phyloP scores from a whole-genome alignment of 2,888 invertebrate genomes.

The Cerceris ruficornis region DNA sequence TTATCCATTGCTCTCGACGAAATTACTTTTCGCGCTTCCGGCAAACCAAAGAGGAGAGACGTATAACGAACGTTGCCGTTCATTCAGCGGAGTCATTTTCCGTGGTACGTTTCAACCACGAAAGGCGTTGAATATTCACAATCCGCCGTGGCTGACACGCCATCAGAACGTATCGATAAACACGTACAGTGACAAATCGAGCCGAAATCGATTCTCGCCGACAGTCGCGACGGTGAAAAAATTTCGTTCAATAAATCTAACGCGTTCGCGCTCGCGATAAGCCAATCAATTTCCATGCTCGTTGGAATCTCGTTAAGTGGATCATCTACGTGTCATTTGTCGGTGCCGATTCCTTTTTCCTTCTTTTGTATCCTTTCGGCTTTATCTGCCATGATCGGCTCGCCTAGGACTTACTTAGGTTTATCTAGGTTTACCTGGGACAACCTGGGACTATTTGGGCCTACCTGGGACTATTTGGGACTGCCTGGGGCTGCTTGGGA shows the following conservation, averaged over 20 bases:
- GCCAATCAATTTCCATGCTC: not conserved
- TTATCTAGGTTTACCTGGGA: no score
- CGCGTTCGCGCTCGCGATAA: slow-evolving; percentile 8
- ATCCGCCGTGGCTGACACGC: slow-evolving; percentile 22
- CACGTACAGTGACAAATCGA: slow-evolving; percentile 39
- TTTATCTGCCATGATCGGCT: no score
- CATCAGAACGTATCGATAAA: slow-evolving; percentile 33
- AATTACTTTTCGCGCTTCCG: slow-evolving; percentile 11
- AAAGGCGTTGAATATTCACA: slow-evolving; percentile 63
- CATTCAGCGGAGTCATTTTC: slow-evolving; percentile 43
- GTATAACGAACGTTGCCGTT: slow-evolving; percentile 23
- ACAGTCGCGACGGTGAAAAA: slow-evolving; percentile 13
- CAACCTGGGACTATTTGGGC: no score
- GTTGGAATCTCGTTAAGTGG: not conserved
- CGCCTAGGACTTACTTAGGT: no score
- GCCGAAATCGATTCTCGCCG: slow-evolving; percentile 19
- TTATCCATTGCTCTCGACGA: no score
- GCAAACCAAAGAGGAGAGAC: slow-evolving; percentile 45
- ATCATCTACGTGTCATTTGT: not conserved
- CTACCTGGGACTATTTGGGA: no score
- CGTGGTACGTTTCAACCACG: slow-evolving; percentile 27
- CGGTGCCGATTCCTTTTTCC: no score
- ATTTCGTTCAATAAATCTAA: slow-evolving; percentile 8
- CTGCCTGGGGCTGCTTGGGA: no score
- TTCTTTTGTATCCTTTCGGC: no score